A percentile compares a stretch with the other conserved stretches of the same genome.
phyloP scores from a whole-genome alignment of 1,140 invertebrate genomes.

The Drosophila ficusphila region DNA sequence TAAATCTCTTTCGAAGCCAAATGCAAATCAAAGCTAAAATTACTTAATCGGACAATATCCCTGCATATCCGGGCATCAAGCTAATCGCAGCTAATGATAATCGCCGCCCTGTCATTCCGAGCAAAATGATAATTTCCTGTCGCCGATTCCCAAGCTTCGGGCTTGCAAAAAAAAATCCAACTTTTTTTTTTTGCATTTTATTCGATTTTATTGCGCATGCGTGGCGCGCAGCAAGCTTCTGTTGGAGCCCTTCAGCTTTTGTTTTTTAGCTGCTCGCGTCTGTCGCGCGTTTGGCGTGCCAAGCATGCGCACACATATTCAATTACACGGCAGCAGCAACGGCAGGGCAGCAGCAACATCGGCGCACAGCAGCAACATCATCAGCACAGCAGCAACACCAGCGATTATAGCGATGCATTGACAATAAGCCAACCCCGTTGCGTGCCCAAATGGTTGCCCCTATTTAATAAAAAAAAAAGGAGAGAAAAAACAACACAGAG shows the following conservation, averaged over 20 bases:
- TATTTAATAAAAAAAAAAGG: constrained; percentile 31
- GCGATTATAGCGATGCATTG: constrained; percentile 57
- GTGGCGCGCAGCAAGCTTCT: constrained; percentile 29
- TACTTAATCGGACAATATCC: background rate
- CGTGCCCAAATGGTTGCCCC: constrained; percentile 61
- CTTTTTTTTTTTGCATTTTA: constrained; percentile 38
- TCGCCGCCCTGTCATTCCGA: constrained; percentile 42
- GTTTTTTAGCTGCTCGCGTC: constrained; percentile 51
- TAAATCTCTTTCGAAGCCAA: background rate
- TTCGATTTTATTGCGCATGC: constrained; percentile 47
- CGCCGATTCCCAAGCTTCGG: constrained; percentile 29
- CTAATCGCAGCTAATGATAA: constrained; percentile 45
- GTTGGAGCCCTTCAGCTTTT: constrained; percentile 21
- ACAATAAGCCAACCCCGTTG: constrained; percentile 70
- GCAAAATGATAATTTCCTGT: constrained; percentile 49
- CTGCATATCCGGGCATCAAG: constrained; percentile 25
- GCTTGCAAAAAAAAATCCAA: constrained; percentile 14
- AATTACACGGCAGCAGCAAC: constrained; percentile 60
- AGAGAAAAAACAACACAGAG: constrained; percentile 17
- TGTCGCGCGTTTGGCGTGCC: constrained; percentile 66
- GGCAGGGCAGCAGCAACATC: constrained; percentile 24
- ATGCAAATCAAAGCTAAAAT: constrained; percentile 12
- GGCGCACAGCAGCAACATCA: constrained; percentile 6
- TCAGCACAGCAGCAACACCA: constrained; percentile 19
- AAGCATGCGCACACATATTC: constrained; percentile 76